A percentile compares a stretch with the other conserved stretches of the same genome.
phyloP scores from a whole-genome alignment of 2,113 vertebrate species.

The Syngnathus scovelli region DNA sequence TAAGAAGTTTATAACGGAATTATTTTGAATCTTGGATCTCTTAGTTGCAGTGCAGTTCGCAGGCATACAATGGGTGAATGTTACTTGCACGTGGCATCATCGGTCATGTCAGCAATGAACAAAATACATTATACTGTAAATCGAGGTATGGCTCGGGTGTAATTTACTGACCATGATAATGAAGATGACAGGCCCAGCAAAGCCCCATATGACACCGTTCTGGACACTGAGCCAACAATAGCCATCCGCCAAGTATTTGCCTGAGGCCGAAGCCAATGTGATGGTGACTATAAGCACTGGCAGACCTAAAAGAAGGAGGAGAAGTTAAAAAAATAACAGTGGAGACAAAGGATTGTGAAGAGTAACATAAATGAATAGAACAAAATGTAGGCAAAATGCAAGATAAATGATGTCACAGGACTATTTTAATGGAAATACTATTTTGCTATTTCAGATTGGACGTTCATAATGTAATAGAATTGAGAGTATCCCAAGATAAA shows the following conservation, averaged over 20 bases:
- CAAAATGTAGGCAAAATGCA: not conserved
- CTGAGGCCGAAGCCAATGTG: constrained; percentile 72
- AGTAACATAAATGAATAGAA: not conserved
- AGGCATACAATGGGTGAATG: not conserved
- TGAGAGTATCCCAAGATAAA: not conserved
- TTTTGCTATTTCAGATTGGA: not conserved
- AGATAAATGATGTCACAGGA: not conserved
- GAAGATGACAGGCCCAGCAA: constrained; percentile 76
- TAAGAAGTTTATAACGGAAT: not conserved
- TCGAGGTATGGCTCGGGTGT: not conserved
- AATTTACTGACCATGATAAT: constrained; percentile 70
- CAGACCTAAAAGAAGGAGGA: constrained; percentile 56
- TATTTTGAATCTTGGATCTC: not conserved
- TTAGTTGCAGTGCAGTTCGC: not conserved
- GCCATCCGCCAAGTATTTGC: constrained; percentile 68
- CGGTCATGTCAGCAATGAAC: not conserved
- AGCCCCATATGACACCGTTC: constrained; percentile 76
- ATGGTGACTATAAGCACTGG: constrained; percentile 75
- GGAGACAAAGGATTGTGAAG: not conserved
- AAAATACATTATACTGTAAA: not conserved
- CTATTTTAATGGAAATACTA: not conserved
- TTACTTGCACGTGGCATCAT: not conserved
- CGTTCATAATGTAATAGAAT: not conserved
- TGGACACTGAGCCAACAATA: constrained; percentile 78
- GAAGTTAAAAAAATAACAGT: not conserved